These are phyloP conservation scores for Hemibagrus guttatus DNA, from an alignment of 2,797 vertebrate genomes.

Conservation along the genomic window DNA sequence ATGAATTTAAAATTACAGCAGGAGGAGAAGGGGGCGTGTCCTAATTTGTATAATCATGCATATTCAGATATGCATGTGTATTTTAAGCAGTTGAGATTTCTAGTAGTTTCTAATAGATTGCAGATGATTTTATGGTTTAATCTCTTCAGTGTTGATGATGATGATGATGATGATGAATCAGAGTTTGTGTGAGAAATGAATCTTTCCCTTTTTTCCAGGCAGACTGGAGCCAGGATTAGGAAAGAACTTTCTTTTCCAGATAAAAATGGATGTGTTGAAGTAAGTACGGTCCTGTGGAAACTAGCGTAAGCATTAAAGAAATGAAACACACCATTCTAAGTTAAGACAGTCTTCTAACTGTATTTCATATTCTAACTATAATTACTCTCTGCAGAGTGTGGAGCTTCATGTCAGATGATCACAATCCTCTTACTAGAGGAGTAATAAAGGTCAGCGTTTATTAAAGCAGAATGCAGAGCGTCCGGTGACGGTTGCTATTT, in stretches of 20 bases:
- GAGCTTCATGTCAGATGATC: slow-evolving; percentile 1
- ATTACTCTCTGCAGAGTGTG: background rate
- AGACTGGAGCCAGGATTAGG: background rate
- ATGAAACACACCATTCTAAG: background rate
- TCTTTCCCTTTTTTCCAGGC: background rate
- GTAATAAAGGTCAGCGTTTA: slow-evolving; percentile 14
- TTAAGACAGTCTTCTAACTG: background rate
- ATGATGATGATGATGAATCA: background rate
- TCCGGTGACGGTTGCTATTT: background rate
- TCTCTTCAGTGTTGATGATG: background rate
- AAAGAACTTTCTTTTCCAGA: background rate
- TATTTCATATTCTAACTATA: background rate
- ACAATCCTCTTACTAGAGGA: slow-evolving; percentile 3
- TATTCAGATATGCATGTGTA: background rate
- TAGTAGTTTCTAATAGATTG: background rate
- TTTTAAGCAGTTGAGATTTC: background rate
- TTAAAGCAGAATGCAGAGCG: background rate
- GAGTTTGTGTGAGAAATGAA: background rate
- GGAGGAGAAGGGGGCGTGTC: background rate
- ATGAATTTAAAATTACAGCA: no score
- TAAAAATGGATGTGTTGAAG: background rate
- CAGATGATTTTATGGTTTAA: background rate
- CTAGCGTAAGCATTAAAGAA: slow-evolving; percentile 1
- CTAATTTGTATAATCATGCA: background rate
- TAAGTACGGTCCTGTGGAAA: background rate